Conservation (phyloP, 2,888 invertebrate species). For the Campoplex nolae region DNA sequence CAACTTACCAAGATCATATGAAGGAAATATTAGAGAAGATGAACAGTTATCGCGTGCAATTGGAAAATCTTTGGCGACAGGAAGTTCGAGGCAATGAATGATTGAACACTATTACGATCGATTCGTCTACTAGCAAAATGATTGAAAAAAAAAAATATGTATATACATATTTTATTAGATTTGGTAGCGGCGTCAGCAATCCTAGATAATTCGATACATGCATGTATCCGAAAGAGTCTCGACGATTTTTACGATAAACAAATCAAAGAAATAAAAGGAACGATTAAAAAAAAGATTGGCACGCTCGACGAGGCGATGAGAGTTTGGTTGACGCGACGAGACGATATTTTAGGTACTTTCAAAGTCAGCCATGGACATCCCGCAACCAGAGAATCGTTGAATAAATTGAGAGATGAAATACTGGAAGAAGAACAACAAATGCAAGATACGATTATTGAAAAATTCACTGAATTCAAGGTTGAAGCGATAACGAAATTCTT, state of each 20-base stretch:
- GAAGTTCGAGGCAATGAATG: conserved; percentile 60
- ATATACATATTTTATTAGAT: conserved; percentile 30
- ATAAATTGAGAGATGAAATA: conserved; percentile 36
- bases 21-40: conserved; percentile 46
- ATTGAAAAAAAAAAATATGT: not conserved
- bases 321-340: conserved; percentile 49
- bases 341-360: conserved; percentile 47
- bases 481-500: not conserved
- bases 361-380: conserved; percentile 53
- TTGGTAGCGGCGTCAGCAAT: conserved; percentile 32
- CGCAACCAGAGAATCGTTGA: conserved; percentile 54
- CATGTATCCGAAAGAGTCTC: conserved; percentile 32
- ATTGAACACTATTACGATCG: not conserved
- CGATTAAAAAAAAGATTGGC: conserved; percentile 21
- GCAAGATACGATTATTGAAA: conserved; percentile 26
- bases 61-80: conserved; percentile 61
- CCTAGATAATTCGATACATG: conserved; percentile 30
- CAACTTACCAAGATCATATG: conserved; percentile 63
- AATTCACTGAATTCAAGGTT: conserved; percentile 57
- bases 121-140: not conserved
- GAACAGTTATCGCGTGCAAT: conserved; percentile 56
- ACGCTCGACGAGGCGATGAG: conserved; percentile 43
- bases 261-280: conserved; percentile 12
- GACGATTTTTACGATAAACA: conserved; percentile 32
- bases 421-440: conserved; percentile 51